Base-by-base conservation (phyloP, 2,888 invertebrate genomes). In the Alloscopus bannaensis region DNA sequence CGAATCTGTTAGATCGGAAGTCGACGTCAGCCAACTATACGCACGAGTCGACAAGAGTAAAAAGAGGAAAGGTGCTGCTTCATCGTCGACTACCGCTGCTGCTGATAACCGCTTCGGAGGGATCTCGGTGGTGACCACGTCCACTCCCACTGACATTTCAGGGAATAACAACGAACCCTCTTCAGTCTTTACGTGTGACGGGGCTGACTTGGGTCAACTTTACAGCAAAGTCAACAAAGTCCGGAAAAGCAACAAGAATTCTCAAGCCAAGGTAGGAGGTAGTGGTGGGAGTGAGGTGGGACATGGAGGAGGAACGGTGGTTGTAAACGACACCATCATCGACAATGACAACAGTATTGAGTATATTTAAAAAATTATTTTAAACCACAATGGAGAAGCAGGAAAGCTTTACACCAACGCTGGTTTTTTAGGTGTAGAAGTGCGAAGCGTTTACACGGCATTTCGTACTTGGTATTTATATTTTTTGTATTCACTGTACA, bases 21-120 rank as follows among this genome's bases (percentile, higher is more conserved):
- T 28, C 45, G 55, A 84, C 60, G 66, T 84, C 28, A 77, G 81
- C 66, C 84, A 85, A 60, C 68, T 85, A 13, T 85, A 85, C 62
- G 85, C 85, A 20, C 79, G 81, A n/a, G 82, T 85, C 0, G 84
- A 85, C 36, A 85, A 83, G 52, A 81, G 76, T 26, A 83, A 81
- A 52, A 85, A 85, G 72, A 82, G 81, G 40, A 79, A 80, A 52
- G 73, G 57, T 47, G 42, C 55, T 42, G 3, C 75, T 20, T 52
- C 57, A 11, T 13, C 22, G 8, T 3, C 57, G 0, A 24, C 22
- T 24, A 55, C n/a, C 11, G 2, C 40, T 1, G 65, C 36, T 22
- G 29, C 50, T 13, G 28, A 29, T 40, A 64, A 64, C 13, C 24
- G 28, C n/a, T n/a, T n/a, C n/a, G n/a, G n/a, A n/a, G n/a, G n/a